Percentiles rank a stretch among this genome's conserved stretches.
Evolutionary conservation across 2,797 vertebrate genomes (phyloP).

Genomic region (Sylvilagus floridanus): DNA sequence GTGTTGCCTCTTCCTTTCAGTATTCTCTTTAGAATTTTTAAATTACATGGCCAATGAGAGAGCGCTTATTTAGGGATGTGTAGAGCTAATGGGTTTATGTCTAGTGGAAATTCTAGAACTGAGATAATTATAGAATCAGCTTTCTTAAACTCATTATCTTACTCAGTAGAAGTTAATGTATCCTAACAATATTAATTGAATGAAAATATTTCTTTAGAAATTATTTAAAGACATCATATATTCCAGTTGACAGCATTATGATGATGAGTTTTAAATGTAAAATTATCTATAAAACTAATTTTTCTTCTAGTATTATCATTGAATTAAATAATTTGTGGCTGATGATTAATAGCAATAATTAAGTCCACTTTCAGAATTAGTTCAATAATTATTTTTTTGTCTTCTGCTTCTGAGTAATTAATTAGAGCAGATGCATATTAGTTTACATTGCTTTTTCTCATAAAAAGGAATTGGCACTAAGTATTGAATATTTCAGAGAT

Average conservation of each 20-base stretch:
- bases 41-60: slow-evolving; percentile 29
- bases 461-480: slow-evolving; percentile 49
- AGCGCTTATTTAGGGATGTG: not conserved
- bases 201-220: slow-evolving; percentile 15
- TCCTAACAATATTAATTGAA: slow-evolving; percentile 73
- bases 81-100: slow-evolving; percentile 56
- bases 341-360: slow-evolving; percentile 84
- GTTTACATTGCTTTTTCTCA: slow-evolving; percentile 47
- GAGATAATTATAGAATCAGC: slow-evolving; percentile 69
- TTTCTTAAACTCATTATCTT: slow-evolving; percentile 78
- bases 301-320: slow-evolving; percentile 72
- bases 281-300: slow-evolving; percentile 75
- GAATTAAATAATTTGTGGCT: slow-evolving; percentile 78
- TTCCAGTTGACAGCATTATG: slow-evolving; percentile 73
- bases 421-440: slow-evolving; percentile 65
- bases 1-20: not conserved
- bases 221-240: slow-evolving; percentile 59
- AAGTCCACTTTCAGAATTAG: slow-evolving; percentile 76
- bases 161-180: slow-evolving; percentile 70
- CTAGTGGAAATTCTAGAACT: slow-evolving; percentile 66
- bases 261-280: slow-evolving; percentile 72
- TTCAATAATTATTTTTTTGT: slow-evolving; percentile 80
- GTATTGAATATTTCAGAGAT: slow-evolving; percentile 37
- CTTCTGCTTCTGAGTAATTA: slow-evolving; percentile 72
- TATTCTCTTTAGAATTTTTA: slow-evolving; percentile 37